Evolutionary conservation across 2,113 vertebrate genomes (phyloP).

Genomic region (Pseudonaja textilis): DNA sequence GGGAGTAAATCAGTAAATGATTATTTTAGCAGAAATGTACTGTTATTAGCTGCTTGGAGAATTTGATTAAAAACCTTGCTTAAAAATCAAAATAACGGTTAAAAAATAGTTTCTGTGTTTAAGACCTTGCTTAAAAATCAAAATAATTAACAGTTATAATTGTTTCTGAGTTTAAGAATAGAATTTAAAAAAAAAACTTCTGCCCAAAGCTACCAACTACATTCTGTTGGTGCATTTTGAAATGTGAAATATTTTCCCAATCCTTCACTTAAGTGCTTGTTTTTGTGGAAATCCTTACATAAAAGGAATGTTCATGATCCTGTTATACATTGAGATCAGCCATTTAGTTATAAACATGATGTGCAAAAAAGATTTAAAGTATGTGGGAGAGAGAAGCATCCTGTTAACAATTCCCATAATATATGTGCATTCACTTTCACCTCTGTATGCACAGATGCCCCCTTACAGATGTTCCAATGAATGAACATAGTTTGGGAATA

Average conservation of each 20-base stretch:
- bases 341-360: background rate
- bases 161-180: background rate
- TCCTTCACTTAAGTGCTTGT: background rate
- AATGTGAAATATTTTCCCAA: background rate
- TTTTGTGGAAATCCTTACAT: background rate
- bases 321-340: background rate
- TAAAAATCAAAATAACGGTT: constrained; percentile 10
- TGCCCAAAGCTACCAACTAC: background rate
- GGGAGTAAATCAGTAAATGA: background rate
- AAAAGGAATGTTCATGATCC: background rate
- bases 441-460: background rate
- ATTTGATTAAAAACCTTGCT: background rate
- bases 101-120: background rate
- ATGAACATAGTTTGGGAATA: background rate
- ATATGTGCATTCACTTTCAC: background rate
- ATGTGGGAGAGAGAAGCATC: background rate
- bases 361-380: background rate
- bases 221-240: background rate
- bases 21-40: background rate
- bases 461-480: background rate
- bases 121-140: constrained; percentile 3
- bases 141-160: background rate
- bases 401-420: background rate
- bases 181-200: background rate
- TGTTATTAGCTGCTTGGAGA: background rate